Evolutionary conservation across 2,113 vertebrate species (phyloP), one percentile per base, ranked within the genome.

Genomic region (Podarcis cretensis): DNA sequence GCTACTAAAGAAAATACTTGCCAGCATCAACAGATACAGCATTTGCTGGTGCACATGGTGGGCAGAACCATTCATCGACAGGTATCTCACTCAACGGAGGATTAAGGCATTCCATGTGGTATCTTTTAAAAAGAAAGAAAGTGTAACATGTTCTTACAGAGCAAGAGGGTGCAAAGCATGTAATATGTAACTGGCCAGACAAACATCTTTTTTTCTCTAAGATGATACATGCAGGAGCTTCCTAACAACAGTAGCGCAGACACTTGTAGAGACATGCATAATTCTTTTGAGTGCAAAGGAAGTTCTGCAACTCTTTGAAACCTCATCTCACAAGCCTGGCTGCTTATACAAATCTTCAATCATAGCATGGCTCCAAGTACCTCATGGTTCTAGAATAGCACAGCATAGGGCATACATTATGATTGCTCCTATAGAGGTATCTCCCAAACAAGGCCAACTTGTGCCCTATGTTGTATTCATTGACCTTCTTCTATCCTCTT

Each of bases 21-120:
- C 96, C 96, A 85, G 89, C 91, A 88, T 89, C 85, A 81, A 48
- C 66, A 87, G 78, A 81, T 13, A 83, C 95, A 90, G 95, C 97
- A 95, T 92, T 95, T 77, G 95, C 92, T 2, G 94, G 94, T 4
- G 63, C 94, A 93, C 99, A 99, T 69, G 97, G 97, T 0, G 98
- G 99, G 89, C 99, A 99, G 96, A 99, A 99, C 99, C 99, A 99
- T 89, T 99, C 99, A 68, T 99, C 98, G 6, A 99, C 98, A 30
- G 99, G 99, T 76, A 99, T 98, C 90, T 98, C 97, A 90, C 97
- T 97, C 81, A 99, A 96, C 1, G 99, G 97, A 25, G 99, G 99
- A 1, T 98, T 98, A 89, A 99, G 96, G 94, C 99, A 99, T 90
- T 99, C 99, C 98, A 99, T 99, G 94, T 99, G 99, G 95, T 99